Conservation (phyloP, 1,140 invertebrate genomes). For the Acromyrmex heyeri region DNA sequence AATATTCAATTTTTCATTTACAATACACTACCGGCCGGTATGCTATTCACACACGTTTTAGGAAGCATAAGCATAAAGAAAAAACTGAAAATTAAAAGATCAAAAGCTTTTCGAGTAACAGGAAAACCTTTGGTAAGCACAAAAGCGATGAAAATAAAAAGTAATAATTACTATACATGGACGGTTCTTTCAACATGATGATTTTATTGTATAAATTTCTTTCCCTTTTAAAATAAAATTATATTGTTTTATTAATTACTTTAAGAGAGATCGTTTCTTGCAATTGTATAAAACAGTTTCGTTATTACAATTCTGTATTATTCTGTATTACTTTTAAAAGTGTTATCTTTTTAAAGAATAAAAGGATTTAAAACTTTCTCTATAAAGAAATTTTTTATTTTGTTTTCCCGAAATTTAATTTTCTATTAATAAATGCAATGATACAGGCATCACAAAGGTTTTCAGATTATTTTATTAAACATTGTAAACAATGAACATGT, state of each 20-base stretch:
- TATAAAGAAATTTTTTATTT: slow-evolving; percentile 6
- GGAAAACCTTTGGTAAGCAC: neutral
- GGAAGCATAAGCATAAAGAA: neutral
- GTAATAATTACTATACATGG: neutral
- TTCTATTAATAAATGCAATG: neutral
- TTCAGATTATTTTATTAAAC: neutral
- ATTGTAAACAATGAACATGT: neutral
- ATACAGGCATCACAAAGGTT: neutral
- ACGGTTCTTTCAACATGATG: neutral
- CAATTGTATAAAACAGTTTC: neutral
- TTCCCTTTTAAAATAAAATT: neutral
- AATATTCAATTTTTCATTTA: slow-evolving; percentile 55
- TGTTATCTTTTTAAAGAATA: neutral
- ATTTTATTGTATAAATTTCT: neutral
- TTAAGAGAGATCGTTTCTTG: neutral
- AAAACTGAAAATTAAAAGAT: slow-evolving; percentile 8
- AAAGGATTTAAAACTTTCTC: neutral
- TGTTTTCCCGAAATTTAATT: neutral
- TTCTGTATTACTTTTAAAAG: too few species aligned
- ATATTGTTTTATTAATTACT: neutral
- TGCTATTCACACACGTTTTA: neutral
- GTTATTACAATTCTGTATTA: neutral
- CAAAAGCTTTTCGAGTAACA: neutral
- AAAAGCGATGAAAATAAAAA: neutral
- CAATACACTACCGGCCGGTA: too few species aligned